Evolutionary conservation across 2,888 invertebrate species (phyloP).

Genomic region (Ischnus inquisitorius): DNA sequence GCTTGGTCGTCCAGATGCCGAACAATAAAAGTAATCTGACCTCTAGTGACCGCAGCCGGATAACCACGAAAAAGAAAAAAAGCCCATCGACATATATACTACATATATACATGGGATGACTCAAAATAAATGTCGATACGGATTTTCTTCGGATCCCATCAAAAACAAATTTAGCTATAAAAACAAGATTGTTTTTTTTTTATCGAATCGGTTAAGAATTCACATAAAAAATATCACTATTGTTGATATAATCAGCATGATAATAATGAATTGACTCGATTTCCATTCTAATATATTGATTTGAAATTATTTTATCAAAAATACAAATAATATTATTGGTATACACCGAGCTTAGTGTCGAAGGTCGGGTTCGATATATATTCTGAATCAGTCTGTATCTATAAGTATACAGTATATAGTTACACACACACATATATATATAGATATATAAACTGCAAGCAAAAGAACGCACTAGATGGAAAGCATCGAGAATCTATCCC

Average conservation of each 20-base stretch:
- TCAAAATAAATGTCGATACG: background rate
- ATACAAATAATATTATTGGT: too few relatives aligned
- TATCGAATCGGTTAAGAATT: too few relatives aligned
- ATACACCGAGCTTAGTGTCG: too few relatives aligned
- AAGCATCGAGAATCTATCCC: slow-evolving; percentile 22
- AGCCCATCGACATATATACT: background rate
- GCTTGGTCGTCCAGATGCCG: slow-evolving; percentile 54
- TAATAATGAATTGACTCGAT: too few relatives aligned
- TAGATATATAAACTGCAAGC: background rate
- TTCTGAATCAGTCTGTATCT: background rate
- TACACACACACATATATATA: background rate
- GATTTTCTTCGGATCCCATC: too few relatives aligned
- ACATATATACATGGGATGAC: background rate
- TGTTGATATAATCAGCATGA: too few relatives aligned
- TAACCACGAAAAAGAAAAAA: slow-evolving; percentile 32
- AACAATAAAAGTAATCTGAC: slow-evolving; percentile 58
- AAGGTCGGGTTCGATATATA: too few relatives aligned
- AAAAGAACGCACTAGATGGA: slow-evolving; percentile 16
- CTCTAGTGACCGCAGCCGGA: slow-evolving; percentile 51
- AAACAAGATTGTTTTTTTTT: too few relatives aligned
- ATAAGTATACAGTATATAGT: background rate
- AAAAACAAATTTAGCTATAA: too few relatives aligned
- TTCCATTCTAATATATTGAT: too few relatives aligned
- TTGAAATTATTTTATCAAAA: too few relatives aligned
- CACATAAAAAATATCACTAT: too few relatives aligned